These are phyloP conservation scores for Casuarius casuarius DNA, from an alignment of 2,113 vertebrate genomes.

Conservation along the genomic window DNA sequence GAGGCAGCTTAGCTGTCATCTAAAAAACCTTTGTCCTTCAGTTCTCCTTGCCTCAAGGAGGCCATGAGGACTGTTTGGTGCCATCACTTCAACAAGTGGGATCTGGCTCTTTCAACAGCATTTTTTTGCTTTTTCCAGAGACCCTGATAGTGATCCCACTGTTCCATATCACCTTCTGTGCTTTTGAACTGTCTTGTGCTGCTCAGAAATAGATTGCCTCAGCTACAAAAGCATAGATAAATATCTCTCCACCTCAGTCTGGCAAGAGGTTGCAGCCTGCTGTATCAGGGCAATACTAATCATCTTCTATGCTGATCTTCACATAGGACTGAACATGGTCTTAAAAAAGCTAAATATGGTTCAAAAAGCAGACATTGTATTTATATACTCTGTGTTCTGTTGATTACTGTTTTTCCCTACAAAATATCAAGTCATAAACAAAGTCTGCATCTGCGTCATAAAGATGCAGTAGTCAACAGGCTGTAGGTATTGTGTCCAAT, in stretches of 20 bases:
- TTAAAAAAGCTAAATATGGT: neutral
- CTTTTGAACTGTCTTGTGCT: neutral
- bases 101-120: neutral
- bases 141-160: neutral
- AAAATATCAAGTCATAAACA: neutral
- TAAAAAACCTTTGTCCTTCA: neutral
- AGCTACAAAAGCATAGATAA: neutral
- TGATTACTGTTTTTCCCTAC: neutral
- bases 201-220: neutral
- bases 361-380: neutral
- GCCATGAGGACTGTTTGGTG: neutral
- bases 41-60: neutral
- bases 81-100: accelerated
- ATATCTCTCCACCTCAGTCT: neutral
- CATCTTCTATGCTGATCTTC: neutral
- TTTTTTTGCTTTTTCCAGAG: neutral
- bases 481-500: neutral
- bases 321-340: neutral
- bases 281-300: neutral
- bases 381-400: neutral
- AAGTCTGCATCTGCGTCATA: neutral
- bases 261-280: neutral
- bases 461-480: neutral
- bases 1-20: neutral
- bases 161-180: neutral